A percentile compares a stretch with the other conserved stretches of the same genome.
Evolutionary conservation across 2,113 vertebrate species (phyloP).

Genomic region (Polyodon spathula): DNA sequence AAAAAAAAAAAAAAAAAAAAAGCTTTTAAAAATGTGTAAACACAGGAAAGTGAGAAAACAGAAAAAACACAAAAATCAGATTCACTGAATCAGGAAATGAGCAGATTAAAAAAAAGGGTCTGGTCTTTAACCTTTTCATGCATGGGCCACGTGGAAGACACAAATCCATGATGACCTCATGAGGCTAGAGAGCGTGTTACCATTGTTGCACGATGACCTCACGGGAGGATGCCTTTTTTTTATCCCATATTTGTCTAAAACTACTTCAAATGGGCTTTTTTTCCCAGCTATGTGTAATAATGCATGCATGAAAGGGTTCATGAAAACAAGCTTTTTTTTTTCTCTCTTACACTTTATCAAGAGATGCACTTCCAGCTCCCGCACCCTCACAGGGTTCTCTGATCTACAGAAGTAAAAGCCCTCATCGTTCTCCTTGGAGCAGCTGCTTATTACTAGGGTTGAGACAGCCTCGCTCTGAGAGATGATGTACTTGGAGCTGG

Average conservation of each 20-base stretch:
- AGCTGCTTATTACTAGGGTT: slow-evolving; percentile 69
- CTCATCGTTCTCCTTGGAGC: slow-evolving; percentile 56
- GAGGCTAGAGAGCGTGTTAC: neutral
- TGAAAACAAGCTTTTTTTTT: neutral
- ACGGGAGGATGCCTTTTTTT: no score
- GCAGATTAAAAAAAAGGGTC: no score
- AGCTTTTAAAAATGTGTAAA: no score
- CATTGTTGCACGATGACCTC: no score
- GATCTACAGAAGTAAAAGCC: slow-evolving; percentile 77
- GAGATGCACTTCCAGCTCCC: slow-evolving; percentile 68
- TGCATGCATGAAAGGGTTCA: neutral
- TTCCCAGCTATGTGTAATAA: no score
- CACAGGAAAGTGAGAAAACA: no score
- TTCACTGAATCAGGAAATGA: no score
- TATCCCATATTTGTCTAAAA: no score
- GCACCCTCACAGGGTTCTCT: slow-evolving; percentile 61
- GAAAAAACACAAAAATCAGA: no score
- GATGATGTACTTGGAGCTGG: slow-evolving; percentile 54
- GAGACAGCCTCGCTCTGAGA: slow-evolving; percentile 36
- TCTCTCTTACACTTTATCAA: slow-evolving; percentile 73
- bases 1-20: no score
- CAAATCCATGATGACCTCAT: neutral
- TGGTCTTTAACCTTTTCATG: no score
- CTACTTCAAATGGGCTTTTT: no score
- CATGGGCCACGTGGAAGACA: neutral